Evolutionary conservation across 2,113 vertebrate species (phyloP), one percentile per base, ranked within the genome.

Genomic region (Columbina picui): DNA sequence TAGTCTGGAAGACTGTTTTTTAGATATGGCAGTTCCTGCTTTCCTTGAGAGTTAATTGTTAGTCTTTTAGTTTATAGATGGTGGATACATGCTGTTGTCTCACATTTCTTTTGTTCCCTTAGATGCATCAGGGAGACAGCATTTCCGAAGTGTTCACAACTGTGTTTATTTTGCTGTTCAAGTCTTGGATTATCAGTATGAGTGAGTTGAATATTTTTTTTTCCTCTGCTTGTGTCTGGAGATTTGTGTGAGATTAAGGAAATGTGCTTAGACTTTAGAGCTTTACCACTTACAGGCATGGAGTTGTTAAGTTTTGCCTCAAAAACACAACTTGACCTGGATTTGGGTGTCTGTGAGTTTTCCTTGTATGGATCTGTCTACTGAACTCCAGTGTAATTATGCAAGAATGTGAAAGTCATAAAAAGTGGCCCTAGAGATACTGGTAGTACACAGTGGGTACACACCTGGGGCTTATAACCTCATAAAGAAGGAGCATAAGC

Each of bases 131-230:
- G 98, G 98, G 92, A 98, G 89, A 57, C 98, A 98, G 25, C 99
- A 99, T 93, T 98, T 99, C 87, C 98, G 96, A 94, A 99, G 97
- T 87, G 98, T 99, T 74, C 99, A 99, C 95, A 99, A 99, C 63
- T 99, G 99, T 97, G 99, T 99, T 80, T 99, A 99, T 96, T 99
- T 99, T 97, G 99, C 99, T 5, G 99, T 99, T 36, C 98, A 88
- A 87, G 99, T 99, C 94, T 97, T 99, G 96, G 98, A 99, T 96
- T 98, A 98, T 95, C 99, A 99, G 71, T 99, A 99, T 97, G 98
- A 98, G 99, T 99, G 96, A 99, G 99, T 99, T 91, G 49, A 92
- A 34, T 59, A 19, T 60, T 64, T 52, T 55, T 55, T 91, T 65
- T 70, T 61, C 12, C 5, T 67, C 47, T 89, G 30, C 39, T 83